Percentiles rank a stretch among this genome's conserved stretches.
Evolutionary conservation across 2,888 invertebrate species (phyloP).

Genomic region (Biston betularia): DNA sequence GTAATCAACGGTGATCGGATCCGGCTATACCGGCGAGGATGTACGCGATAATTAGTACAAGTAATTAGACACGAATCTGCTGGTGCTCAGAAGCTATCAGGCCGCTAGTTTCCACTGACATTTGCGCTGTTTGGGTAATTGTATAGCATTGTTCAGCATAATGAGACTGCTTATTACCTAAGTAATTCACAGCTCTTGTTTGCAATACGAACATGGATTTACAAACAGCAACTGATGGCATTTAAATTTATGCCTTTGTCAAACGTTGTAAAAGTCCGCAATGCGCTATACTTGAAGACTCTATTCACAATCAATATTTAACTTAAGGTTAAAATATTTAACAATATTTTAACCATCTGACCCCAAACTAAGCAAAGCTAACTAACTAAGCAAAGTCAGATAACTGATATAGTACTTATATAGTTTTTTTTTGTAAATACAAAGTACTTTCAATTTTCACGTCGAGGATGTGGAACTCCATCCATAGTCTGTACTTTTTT

Average conservation of each 20-base stretch:
- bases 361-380: no score
- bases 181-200: no score
- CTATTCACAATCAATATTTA: no score
- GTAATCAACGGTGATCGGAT: conserved; percentile 34
- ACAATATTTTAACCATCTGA: no score
- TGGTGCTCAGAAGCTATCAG: conserved; percentile 26
- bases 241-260: no score
- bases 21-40: conserved; percentile 32
- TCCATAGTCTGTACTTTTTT: no score
- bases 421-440: no score
- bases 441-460: no score
- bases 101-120: conserved; percentile 12
- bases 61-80: conserved; percentile 35
- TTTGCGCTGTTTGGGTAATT: conserved; percentile 20
- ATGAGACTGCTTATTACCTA: neutral
- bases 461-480: no score
- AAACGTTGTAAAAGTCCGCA: neutral
- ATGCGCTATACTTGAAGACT: neutral
- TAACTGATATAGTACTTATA: no score
- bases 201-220: neutral
- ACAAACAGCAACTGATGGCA: neutral
- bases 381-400: no score
- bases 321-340: no score
- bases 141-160: conserved; percentile 15
- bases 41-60: conserved; percentile 36